Evolutionary conservation across 2,797 vertebrate species (phyloP).

Genomic region (Protosalanx chinensis): DNA sequence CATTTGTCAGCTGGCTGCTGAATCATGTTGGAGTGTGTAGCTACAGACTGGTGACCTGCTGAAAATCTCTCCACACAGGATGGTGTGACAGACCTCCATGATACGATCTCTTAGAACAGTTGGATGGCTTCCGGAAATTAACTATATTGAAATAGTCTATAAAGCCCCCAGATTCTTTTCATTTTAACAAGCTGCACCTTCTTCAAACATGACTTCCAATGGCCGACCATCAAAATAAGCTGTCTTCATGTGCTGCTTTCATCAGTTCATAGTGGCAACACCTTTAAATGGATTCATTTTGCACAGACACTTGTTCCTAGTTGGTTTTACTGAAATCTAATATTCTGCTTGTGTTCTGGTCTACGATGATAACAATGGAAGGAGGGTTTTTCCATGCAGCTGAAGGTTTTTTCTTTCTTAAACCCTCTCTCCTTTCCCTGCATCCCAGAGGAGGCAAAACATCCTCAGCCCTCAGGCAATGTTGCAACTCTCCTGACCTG

Average conservation of each 20-base stretch:
- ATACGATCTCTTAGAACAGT: neutral
- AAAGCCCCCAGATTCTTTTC: no score
- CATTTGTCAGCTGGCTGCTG: neutral
- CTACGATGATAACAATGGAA: constrained; percentile 5
- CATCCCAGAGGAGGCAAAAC: constrained; percentile 37
- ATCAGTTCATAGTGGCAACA: neutral
- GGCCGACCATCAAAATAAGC: neutral
- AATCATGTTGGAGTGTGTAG: neutral
- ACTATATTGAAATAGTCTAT: neutral
- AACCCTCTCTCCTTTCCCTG: constrained; percentile 25
- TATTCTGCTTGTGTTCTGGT: constrained; percentile 11
- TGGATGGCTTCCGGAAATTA: neutral
- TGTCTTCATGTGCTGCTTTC: neutral
- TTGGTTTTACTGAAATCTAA: constrained; percentile 16
- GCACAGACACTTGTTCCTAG: constrained; percentile 19
- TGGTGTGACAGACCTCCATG: neutral
- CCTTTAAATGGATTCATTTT: constrained; percentile 16
- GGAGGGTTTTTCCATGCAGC: constrained; percentile 2
- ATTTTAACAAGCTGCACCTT: no score
- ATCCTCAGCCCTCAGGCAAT: constrained; percentile 51
- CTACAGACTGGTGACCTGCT: neutral
- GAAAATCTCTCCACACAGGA: neutral
- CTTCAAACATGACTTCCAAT: no score
- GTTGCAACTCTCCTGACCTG: constrained; percentile 45
- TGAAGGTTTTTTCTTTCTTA: neutral